Evolutionary conservation across 53 echinoderm and acorn worm species (phyloP), one percentile per base, ranked within the genome.

Genomic region (Astropecten irregularis): DNA sequence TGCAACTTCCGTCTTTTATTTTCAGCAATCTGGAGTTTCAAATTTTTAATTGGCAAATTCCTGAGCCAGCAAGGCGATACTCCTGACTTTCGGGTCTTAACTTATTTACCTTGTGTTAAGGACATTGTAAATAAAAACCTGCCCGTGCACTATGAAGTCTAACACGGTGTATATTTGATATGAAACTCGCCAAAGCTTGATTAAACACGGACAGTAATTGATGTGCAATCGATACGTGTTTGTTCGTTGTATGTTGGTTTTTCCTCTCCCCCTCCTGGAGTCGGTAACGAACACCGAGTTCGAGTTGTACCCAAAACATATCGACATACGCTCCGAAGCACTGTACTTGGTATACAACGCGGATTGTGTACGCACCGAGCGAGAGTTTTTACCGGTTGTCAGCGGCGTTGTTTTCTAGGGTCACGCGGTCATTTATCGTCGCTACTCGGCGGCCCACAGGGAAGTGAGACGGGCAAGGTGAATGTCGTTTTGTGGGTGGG

Each of bases 161-260:
- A n/a, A n/a, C 42, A 42, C 42, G 42, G 42, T 42, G 42, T 42
- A 18, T 74, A 79, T 60, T 79, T 61, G 61, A 79, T 79, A 47
- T 79, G 56, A 62, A 22, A 44, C 46, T 47, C 29, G 2, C n/a
- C 61, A 8, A 18, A 47, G 79, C 79, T 79, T 79, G 62, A 79
- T 79, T 79, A 79, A 79, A 62, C 79, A 79, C 32, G 5, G 42
- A 44, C 76, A 79, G 47, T 79, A 79, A 79, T 79, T 61, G 79
- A 59, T 79, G 62, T 60, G 79, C 21, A 79, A 79, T 42, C 61
- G 46, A 79, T 79, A 62, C 79, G 39, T 79, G 42, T 79, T 79
- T 79, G 48, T 46, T 29, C n/a, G n/a, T n/a, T n/a, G 42, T 44
- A 22, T 62, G 61, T 62, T 79, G 61, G 40, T 42, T 61, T 79